Percentiles rank a stretch among this genome's conserved stretches.
phyloP scores from a whole-genome alignment of 2,888 invertebrate genomes.

The Dryobotodes eremita region DNA sequence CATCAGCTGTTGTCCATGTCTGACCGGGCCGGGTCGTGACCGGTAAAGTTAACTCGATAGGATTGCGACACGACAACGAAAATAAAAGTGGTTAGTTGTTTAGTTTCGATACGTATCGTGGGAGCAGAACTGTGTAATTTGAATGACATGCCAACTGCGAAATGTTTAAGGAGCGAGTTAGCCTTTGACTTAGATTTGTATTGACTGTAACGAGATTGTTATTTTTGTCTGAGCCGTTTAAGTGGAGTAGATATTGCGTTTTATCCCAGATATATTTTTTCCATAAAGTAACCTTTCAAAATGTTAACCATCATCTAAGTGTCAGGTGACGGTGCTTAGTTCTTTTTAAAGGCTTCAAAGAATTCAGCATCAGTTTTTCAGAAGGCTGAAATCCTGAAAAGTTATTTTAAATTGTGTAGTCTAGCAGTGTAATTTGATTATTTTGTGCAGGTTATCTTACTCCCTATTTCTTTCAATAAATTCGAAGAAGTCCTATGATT shows the following conservation, averaged over 20 bases:
- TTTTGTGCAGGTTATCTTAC: not conserved
- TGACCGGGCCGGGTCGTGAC: slow-evolving; percentile 60
- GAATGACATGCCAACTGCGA: slow-evolving; percentile 50
- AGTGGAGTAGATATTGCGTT: no score
- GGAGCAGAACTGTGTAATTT: slow-evolving; percentile 59
- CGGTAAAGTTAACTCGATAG: slow-evolving; percentile 26
- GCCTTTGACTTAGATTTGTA: slow-evolving; percentile 45
- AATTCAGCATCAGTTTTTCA: not conserved
- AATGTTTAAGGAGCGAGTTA: slow-evolving; percentile 51
- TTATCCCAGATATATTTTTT: not conserved
- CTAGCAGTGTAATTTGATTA: not conserved
- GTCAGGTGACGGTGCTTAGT: no score
- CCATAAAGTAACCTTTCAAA: not conserved
- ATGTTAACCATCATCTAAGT: not conserved
- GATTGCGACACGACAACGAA: slow-evolving; percentile 60
- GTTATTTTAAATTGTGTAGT: not conserved
- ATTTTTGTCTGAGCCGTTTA: not conserved
- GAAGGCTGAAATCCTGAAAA: no score
- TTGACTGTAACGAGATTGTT: slow-evolving; percentile 8
- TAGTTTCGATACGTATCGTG: slow-evolving; percentile 56
- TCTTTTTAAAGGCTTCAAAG: not conserved
- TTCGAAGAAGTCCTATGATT: no score
- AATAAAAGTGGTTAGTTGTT: slow-evolving; percentile 60
- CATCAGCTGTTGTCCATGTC: slow-evolving; percentile 35
- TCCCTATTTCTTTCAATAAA: not conserved